Evolutionary conservation across 2,888 invertebrate species (phyloP), one percentile per base, ranked within the genome.

Genomic region (Cyclophora albipunctata): DNA sequence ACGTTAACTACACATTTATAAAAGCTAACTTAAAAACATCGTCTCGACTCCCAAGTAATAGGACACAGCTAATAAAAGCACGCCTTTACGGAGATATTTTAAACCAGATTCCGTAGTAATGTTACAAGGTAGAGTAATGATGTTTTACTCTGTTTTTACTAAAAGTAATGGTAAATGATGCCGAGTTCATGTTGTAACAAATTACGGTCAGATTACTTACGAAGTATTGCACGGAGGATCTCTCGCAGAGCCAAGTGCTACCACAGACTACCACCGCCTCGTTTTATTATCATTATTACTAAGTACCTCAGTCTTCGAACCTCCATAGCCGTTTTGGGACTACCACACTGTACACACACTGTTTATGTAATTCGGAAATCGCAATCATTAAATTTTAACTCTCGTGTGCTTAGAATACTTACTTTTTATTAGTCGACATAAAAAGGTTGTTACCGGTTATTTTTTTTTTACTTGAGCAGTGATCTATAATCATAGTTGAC

Each of bases 181-280:
- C 52, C 2, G 37, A 5, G 59, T 54, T 53, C 50, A 53, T 57
- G 57, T 53, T 52, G 59, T 52, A 57, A 52, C 56, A 50, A 58
- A 61, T 61, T 49, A 20, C 20, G 20, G 20, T 20, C 20, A 20
- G 20, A 20, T 20, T 20, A 20, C 20, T 20, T 20, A 52, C 51
- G 51, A 54, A 52, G 54, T 54, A 54, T 52, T 60, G 57, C 58
- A 57, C 50, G 54, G 50, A 52, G 45, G 50, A 54, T 55, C 50
- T 54, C 51, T 50, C 48, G 52, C 49, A 50, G 50, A 34, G 40
- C 50, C 42, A 52, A 45, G 46, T 33, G 43, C 7, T 43, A 33
- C 45, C 35, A 20, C 20, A 20, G 46, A 49, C 45, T 41, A 47
- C 47, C 44, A 46, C 50, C 34, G 20, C 42, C 37, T 51, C 42